Evolutionary conservation across 1,140 invertebrate species (phyloP), one percentile per base, ranked within the genome.

Genomic region (Dendroctonus ponderosae): DNA sequence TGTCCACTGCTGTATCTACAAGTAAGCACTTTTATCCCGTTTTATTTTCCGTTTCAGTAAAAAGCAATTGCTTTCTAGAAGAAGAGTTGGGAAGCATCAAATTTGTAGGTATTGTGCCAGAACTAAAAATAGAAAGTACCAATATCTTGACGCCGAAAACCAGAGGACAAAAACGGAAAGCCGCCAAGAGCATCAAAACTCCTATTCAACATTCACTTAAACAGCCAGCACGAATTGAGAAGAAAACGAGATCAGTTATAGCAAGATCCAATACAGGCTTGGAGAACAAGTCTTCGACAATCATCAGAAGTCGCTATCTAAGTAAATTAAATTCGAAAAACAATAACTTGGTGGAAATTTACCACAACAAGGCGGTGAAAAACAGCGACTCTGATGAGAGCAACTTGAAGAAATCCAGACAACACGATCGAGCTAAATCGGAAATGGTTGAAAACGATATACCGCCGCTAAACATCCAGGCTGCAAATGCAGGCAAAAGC

Each of bases 321-420:
- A 59, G 14, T 5, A 67, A 59, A 54, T 41, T 56, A 6, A 52
- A 51, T 6, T 7, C 53, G 7, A 59, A 64, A 48, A 58, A 60
- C 40, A 64, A 62, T 26, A 74, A 80, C 40, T 64, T 82, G n/a
- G 78, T 82, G 6, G 81, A 83, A 72, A 78, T 83, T 59, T 82
- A 81, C 74, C 80, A 81, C 53, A 82, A 83, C 62, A 71, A 50
- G 6, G 78, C 76, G 6, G 69, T 70, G 6, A 81, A 80, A 60
- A 67, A 65, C 40, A 78, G 71, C 48, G 74, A 77, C 57, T 78
- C 77, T 0, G 76, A 77, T 52, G 76, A 70, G 37, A 67, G 61
- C 38, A 61, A 70, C 7, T 15, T 56, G 11, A 63, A 70, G 58
- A 71, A 67, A 12, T 51, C 44, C 49, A 58, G 53, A 46, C 48